These are phyloP conservation scores for Ommatoiulus sabulosus DNA, from an alignment of 2,888 invertebrate species.

Conservation along the genomic window DNA sequence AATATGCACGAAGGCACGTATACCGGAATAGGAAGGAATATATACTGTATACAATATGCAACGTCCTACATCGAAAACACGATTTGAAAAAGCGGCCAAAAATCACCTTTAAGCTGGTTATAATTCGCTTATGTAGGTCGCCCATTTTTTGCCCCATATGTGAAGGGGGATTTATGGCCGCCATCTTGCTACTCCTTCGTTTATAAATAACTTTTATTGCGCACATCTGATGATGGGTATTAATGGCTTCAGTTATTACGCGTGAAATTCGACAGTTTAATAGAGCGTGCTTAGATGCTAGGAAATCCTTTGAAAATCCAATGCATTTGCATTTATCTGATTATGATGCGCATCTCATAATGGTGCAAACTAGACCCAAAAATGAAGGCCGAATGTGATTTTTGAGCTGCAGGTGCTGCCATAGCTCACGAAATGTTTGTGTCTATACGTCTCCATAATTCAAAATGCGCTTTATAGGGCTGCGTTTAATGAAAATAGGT, in stretches of 20 bases:
- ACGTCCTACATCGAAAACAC: background rate
- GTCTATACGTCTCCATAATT: background rate
- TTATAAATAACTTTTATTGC: slow-evolving; percentile 35
- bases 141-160: background rate
- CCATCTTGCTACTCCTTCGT: slow-evolving; percentile 8
- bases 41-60: background rate
- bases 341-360: background rate
- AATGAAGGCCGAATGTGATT: background rate
- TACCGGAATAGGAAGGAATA: background rate
- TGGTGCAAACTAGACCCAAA: background rate
- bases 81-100: background rate
- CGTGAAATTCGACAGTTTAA: background rate
- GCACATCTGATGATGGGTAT: slow-evolving; percentile 30
- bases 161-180: background rate
- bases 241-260: background rate
- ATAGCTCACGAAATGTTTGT: background rate
- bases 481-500: background rate
- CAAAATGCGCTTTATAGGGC: background rate
- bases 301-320: slow-evolving; percentile 6
- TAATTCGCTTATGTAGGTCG: slow-evolving; percentile 34
- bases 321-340: background rate
- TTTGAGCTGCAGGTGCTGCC: background rate
- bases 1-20: too few species aligned
- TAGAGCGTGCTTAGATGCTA: background rate
- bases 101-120: background rate